Percentiles rank a stretch among this genome's conserved stretches.
These are phyloP conservation scores for Lamellibrachia columna DNA, from an alignment of 2,888 invertebrate genomes.

Conservation along the genomic window DNA sequence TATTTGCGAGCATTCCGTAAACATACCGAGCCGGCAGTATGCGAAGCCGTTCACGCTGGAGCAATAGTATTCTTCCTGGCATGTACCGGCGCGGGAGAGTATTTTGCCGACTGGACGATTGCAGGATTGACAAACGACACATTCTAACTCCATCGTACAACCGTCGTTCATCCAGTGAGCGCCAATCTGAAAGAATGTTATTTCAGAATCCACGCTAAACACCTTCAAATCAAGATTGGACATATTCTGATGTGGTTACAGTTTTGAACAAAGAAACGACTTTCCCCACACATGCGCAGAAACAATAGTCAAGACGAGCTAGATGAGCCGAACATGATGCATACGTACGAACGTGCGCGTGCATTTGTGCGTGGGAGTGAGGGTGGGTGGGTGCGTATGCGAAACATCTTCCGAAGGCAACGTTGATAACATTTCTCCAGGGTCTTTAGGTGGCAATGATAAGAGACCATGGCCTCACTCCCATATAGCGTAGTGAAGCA, in stretches of 20 bases:
- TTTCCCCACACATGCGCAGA: not conserved
- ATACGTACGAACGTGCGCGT: too few species aligned
- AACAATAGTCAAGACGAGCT: too few species aligned
- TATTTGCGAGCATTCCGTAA: not conserved
- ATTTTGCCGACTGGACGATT: conserved; percentile 21
- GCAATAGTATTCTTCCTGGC: not conserved
- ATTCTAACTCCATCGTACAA: not conserved
- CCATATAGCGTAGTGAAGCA: too few species aligned
- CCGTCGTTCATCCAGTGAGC: not conserved
- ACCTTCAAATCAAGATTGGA: not conserved
- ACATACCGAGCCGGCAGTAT: not conserved
- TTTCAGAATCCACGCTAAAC: not conserved
- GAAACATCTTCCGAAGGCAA: too few species aligned
- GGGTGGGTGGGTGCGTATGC: too few species aligned
- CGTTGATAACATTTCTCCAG: too few species aligned
- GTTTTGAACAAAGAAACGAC: too few species aligned
- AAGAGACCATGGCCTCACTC: too few species aligned
- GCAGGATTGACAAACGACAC: not conserved
- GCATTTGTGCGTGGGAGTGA: too few species aligned
- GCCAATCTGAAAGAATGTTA: not conserved
- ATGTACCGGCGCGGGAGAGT: not conserved
- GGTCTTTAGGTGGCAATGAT: too few species aligned
- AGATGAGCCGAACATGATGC: too few species aligned
- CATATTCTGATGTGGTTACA: not conserved
- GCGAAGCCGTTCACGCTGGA: not conserved